Percentiles rank a stretch among this genome's conserved stretches.
Conservation (phyloP, 2,888 invertebrate genomes). For the Ischnura elegans region DNA sequence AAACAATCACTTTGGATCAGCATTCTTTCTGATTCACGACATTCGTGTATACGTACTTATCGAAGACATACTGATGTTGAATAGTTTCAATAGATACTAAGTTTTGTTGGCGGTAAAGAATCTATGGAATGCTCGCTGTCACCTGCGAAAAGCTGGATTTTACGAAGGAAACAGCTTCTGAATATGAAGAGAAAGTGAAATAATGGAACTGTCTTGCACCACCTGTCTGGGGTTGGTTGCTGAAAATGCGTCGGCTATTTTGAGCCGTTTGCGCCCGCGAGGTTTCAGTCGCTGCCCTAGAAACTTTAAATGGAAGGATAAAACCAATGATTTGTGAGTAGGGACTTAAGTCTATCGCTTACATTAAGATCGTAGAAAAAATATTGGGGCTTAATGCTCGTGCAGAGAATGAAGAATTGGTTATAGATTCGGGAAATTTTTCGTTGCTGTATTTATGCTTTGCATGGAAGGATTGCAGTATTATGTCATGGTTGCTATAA, state of each 20-base stretch:
- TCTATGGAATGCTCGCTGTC: background rate
- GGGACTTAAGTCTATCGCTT: background rate
- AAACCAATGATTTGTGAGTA: background rate
- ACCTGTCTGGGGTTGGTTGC: background rate
- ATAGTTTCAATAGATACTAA: background rate
- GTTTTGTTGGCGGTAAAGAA: background rate
- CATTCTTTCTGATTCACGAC: background rate
- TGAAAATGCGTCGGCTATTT: background rate
- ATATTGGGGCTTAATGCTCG: background rate
- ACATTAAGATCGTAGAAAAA: background rate
- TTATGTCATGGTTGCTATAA: too few species aligned
- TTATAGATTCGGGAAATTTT: background rate
- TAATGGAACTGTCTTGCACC: background rate
- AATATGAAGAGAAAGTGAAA: slow-evolving; percentile 8
- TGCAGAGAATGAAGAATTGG: background rate
- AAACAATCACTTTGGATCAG: too few species aligned
- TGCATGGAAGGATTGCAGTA: too few species aligned
- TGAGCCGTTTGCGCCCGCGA: background rate
- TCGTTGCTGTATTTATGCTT: background rate
- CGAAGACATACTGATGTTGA: background rate
- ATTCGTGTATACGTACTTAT: background rate
- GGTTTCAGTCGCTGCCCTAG: background rate
- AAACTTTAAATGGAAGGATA: background rate
- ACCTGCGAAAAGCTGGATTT: background rate
- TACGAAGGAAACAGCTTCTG: background rate